Evolutionary conservation across 2,797 vertebrate species (phyloP), one percentile per base, ranked within the genome.

Genomic region (Ctenochaetus hawaiiensis): DNA sequence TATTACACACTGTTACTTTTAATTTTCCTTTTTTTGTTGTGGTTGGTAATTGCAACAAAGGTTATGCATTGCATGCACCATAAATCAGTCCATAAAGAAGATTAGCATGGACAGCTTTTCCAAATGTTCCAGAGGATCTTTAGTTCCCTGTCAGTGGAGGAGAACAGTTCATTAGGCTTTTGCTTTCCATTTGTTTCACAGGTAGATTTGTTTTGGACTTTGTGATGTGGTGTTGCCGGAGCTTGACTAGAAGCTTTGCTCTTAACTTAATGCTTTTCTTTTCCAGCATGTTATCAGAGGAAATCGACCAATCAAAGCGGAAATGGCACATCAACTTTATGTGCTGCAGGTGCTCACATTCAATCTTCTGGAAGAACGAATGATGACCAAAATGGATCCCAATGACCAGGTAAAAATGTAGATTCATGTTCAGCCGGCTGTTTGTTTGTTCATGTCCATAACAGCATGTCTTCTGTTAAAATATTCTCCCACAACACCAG

Each of bases 321-420:
- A 99, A 90, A 99, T 99, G 98, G 98, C 98, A 2, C 98, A 99
- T 92, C 98, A 99, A 93, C 95, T 99, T 0, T 99, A 99, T 0
- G 98, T 99, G 87, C 95, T 99, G 13, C 98, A 99, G 90, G 98
- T 99, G 45, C 78, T 99, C 92, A 99, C 97, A 63, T 99, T 99
- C 89, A 99, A 99, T 90, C 98, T 99, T 52, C 92, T 99, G 86
- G 98, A 99, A 90, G 98, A 99, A 89, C 94, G 98, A 65, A 99
- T 99, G 98, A 99, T 99, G 98, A 99, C 98, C 72, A 99, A 99
- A 94, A 99, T 99, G 98, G 98, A 99, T 86, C 97, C 97, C 2
- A 98, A 96, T 66, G 98, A 99, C 81, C 98, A 99, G 96, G 98
- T 96, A 72, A 85, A 63, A 17, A 62, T 41, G 4, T 2, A 4